Evolutionary conservation across 2,888 invertebrate species (phyloP), one percentile per base, ranked within the genome.

Genomic region (Drosophila cracens): DNA sequence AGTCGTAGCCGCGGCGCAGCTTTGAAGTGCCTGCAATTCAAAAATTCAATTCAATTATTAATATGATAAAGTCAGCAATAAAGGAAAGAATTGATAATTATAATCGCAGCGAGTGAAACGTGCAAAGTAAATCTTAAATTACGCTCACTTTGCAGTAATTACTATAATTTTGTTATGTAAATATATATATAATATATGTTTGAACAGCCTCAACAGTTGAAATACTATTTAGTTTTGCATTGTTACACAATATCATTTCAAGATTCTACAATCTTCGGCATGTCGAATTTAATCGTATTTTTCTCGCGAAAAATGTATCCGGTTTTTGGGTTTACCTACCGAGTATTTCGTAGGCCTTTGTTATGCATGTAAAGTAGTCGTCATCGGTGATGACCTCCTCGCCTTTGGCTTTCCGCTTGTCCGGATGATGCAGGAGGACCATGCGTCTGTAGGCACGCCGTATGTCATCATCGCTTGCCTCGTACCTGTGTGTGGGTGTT

Each of bases 351-450:
- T 98, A 98, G 10, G 99, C 99, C 94, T 97, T 97, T 1, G 99
- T 99, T 84, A 99, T 99, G 92, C 99, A 99, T 0, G 99, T 98
- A 93, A 99, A 99, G 93, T 99, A 99, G 94, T 99, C 99, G 89
- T 98, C 97, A 85, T 99, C 98, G 5, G 96, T 95, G 74, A 96
- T 95, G 40, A 98, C 95, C 81, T 97, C 97, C 93, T 98, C 97
- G 4, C 98, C 98, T 91, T 96, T 95, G 6, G 96, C 97, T 94
- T 97, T 97, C 86, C 99, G 95, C 93, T 99, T 99, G 93, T 99
- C 99, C 0, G 99, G 99, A 94, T 99, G 99, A 93, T 99, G 99
- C 89, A 96, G 96, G 61, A 99, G 94, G 56, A 98, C 98, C 93
- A 97, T 97, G 91, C 95, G 96, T 76, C 97, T 95, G 95, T 99